Evolutionary conservation across 2,888 invertebrate species (phyloP).

Genomic region (Drosophila dives): DNA sequence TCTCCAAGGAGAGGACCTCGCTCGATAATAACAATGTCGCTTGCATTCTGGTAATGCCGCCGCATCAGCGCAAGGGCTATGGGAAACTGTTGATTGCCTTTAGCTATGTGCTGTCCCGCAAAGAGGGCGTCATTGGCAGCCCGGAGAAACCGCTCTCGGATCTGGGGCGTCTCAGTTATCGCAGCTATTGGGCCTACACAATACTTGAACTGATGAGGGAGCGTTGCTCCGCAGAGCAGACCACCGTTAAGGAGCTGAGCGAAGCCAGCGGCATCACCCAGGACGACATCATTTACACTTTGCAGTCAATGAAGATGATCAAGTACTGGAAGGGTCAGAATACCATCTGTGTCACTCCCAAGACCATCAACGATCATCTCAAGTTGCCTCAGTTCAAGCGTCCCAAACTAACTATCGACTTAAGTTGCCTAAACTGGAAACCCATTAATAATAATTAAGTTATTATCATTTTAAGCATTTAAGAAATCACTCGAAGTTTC

Average conservation of each 20-base stretch:
- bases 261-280: conserved; percentile 98
- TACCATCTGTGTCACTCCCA: conserved; percentile 98
- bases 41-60: conserved; percentile 98
- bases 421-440: conserved; percentile 92
- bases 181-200: conserved; percentile 99
- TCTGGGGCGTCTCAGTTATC: conserved; percentile 96
- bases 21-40: conserved; percentile 97
- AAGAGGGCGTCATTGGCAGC: conserved; percentile 97
- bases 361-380: conserved; percentile 96
- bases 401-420: conserved; percentile 94
- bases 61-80: conserved; percentile 97
- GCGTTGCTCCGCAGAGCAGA: conserved; percentile 91
- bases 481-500: background rate
- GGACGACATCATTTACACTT: conserved; percentile 97
- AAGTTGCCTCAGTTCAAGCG: conserved; percentile 95
- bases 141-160: conserved; percentile 99
- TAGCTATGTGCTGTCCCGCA: conserved; percentile 97
- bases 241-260: conserved; percentile 96
- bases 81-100: conserved; percentile 98
- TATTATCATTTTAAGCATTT: background rate
- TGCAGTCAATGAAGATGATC: conserved; percentile 99
- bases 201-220: conserved; percentile 95
- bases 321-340: conserved; percentile 99
- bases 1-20: conserved; percentile 99
- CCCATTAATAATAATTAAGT: conserved; percentile 85